Base-by-base conservation (phyloP, 1,140 invertebrate genomes). In the Vanessa tameamea region DNA sequence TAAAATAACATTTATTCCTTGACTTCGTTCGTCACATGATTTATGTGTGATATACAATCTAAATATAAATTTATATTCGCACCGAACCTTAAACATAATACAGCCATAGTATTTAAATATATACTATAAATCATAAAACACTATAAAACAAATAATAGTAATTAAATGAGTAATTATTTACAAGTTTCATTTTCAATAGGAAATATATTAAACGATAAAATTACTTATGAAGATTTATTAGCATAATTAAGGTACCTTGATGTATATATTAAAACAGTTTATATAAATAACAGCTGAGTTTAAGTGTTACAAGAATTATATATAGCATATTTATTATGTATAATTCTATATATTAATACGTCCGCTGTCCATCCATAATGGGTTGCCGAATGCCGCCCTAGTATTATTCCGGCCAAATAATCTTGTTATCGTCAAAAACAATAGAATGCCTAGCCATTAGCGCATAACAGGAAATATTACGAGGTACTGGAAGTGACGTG, bases 401-500 rank as follows among this genome's bases (percentile, higher is more conserved):
- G 80, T 77, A 81, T 91, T 91, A 90, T 92, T 92, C 88, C 90
- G 84, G 87, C 75, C 84, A 90, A 87, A 76, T 87, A 84, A 82
- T 87, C 80, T 73, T 74, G 82, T 89, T 87, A 91, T 88, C 84
- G 83, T 82, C 87, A 85, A 89, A 90, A 92, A 90, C 87, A 89
- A 91, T 87, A 81, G 69, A 75, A 72, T 68, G 69, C 20, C 20
- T 86, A 82, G 82, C 88, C 83, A 89, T 85, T 82, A 86, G 82
- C 77, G 81, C 81, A 76, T 82, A 70, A 64, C 72, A 78, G 48
- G n/a, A 69, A 66, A 43, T 47, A 37, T 31, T 26, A 43, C 37
- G 11, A 6, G 5, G 14, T 26, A 67, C 73, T 77, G 43, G 73
- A 75, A 50, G 53, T 11, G 76, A 57, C 66, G 69, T 26, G 11